Conservation (phyloP, 2,888 invertebrate genomes). For the Drosophila buzzatii region DNA sequence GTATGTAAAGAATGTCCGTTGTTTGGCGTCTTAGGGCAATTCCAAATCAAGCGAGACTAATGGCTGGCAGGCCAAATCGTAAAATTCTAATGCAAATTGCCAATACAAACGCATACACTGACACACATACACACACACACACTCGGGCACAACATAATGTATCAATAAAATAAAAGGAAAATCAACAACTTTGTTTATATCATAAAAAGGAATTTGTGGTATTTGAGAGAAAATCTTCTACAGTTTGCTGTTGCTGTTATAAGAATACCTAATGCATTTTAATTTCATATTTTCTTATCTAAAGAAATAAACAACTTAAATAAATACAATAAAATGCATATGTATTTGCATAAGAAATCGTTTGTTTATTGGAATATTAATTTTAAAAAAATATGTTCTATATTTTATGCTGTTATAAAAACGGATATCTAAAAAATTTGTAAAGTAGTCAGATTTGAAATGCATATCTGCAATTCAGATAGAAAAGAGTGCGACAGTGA, state of each 20-base stretch:
- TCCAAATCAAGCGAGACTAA: constrained; percentile 50
- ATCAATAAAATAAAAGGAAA: constrained; percentile 45
- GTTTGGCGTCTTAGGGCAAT: constrained; percentile 36
- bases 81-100: constrained; percentile 48
- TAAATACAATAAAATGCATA: too few species aligned
- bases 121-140: background rate
- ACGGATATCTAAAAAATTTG: too few species aligned
- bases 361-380: background rate
- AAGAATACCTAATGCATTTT: background rate
- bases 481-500: too few species aligned
- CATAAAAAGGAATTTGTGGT: background rate
- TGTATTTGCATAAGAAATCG: background rate
- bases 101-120: constrained; percentile 31
- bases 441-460: too few species aligned
- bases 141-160: constrained; percentile 28
- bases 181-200: constrained; percentile 28
- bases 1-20: constrained; percentile 1
- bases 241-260: background rate
- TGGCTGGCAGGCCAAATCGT: constrained; percentile 38
- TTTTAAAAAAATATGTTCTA: background rate
- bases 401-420: background rate
- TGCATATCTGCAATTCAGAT: too few species aligned
- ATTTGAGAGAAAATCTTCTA: background rate
- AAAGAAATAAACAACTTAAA: background rate
- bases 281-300: too few species aligned